Evolutionary conservation across 2,888 invertebrate species (phyloP).

Genomic region (Xylocampa areola): DNA sequence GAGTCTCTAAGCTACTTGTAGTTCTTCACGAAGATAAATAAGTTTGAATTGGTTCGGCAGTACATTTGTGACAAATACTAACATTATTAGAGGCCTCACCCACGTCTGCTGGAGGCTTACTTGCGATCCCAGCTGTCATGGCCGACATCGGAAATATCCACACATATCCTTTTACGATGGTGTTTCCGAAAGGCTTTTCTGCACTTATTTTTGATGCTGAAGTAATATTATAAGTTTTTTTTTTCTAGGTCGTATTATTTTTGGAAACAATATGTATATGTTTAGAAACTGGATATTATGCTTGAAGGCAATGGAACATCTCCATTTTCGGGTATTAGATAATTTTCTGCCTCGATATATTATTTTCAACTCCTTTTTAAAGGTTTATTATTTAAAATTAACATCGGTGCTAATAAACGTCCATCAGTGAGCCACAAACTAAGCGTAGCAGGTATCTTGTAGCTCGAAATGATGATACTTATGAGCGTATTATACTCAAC

Average conservation of each 20-base stretch:
- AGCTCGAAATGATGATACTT: too few species aligned
- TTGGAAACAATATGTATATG: too few species aligned
- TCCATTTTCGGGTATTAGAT: too few species aligned
- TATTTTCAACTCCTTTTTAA: too few species aligned
- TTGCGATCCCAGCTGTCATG: slow-evolving; percentile 25
- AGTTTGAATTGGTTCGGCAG: not conserved
- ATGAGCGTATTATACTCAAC: too few species aligned
- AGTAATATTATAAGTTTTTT: slow-evolving; percentile 15
- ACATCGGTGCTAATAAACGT: too few species aligned
- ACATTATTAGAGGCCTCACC: slow-evolving; percentile 26
- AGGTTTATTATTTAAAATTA: too few species aligned
- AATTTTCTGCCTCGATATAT: too few species aligned
- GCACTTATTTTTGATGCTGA: slow-evolving; percentile 9
- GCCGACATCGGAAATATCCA: slow-evolving; percentile 30
- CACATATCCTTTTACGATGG: slow-evolving; percentile 24
- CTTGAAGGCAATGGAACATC: too few species aligned
- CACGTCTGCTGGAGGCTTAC: slow-evolving; percentile 25
- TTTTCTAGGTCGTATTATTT: not conserved
- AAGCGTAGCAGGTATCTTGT: too few species aligned
- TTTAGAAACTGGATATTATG: too few species aligned
- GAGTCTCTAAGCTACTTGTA: slow-evolving; percentile 14
- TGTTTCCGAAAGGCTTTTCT: slow-evolving; percentile 7
- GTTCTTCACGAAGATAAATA: slow-evolving; percentile 21
- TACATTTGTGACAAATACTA: slow-evolving; percentile 39
- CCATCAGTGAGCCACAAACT: too few species aligned